Base-by-base conservation (phyloP, 2,797 vertebrate species). In the Gadopsis marmoratus region DNA sequence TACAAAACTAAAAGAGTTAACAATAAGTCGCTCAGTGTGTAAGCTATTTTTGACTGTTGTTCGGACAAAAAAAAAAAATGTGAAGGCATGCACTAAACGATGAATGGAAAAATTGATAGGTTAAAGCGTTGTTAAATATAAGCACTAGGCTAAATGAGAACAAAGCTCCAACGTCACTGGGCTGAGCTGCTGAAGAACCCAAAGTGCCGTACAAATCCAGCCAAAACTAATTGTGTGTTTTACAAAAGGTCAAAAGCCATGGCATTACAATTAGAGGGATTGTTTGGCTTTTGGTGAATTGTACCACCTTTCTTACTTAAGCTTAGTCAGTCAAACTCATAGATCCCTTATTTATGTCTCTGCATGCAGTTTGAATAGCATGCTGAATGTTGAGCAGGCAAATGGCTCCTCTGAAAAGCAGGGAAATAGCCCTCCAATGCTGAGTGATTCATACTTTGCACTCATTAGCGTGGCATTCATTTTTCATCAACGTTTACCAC, bases 391-490 rank as follows among this genome's bases (percentile, higher is more conserved):
- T 14, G 21, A 76, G 29, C 23, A 14, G 43, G 66, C 35, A 56
- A 75, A 64, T 48, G 10, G 39, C 53, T 43, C 31, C 73, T 60
- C 47, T 79, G 47, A 51, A 62, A 62, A 73, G 63, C 5, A 62
- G 54, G 37, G 19, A 69, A 81, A 63, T 3, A 21, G 66, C 50
- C 41, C 61, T 56, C 35, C 31, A 6, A 19, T 13, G 48, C 37
- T 26, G 51, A 66, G 53, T n/a, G 73, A 85, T 53, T 50, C 51
- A 63, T 29, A 41, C 69, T 59, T 54, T 71, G 64, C 68, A 58
- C 61, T 85, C 76, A 78, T 82, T 82, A 77, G 74, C 1, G 33
- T 8, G 65, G 37, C 64, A 73, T 84, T 26, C n/a, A 68, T 81
- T 73, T 84, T 74, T 83, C 45, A 84, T 71, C 33, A 60, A 7